These are phyloP conservation scores for Scatophagus argus DNA, from an alignment of 2,113 vertebrate species.

Conservation along the genomic window DNA sequence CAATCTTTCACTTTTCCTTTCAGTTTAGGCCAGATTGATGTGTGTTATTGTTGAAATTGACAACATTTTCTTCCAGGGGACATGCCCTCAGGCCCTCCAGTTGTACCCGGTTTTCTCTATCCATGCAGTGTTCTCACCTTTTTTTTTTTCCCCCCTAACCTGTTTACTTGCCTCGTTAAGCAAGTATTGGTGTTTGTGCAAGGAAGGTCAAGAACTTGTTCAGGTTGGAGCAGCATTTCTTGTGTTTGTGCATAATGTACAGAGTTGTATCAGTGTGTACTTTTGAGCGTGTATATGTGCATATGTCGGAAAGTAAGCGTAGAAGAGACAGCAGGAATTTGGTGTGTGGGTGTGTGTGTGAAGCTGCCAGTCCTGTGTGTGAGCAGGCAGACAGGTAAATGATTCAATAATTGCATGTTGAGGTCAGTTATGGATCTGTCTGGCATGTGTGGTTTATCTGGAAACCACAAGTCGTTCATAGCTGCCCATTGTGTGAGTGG, in stretches of 20 bases:
- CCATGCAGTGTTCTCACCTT: no score
- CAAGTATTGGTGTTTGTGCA: slow-evolving; percentile 1
- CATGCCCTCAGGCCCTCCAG: no score
- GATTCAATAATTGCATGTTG: slow-evolving; percentile 76
- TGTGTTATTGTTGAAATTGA: no score
- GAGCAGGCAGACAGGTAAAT: slow-evolving; percentile 62
- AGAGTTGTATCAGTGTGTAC: background rate
- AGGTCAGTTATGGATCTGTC: slow-evolving; percentile 77
- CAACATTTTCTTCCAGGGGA: no score
- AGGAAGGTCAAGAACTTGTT: slow-evolving; percentile 1
- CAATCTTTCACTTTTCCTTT: no score
- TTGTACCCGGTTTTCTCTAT: no score
- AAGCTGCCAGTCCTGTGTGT: slow-evolving; percentile 9
- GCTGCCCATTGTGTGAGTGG: slow-evolving; percentile 79
- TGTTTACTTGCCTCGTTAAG: no score
- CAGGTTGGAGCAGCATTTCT: background rate
- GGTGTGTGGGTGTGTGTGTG: slow-evolving; percentile 7
- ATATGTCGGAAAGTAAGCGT: slow-evolving; percentile 1
- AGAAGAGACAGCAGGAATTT: background rate
- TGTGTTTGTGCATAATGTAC: slow-evolving; percentile 3
- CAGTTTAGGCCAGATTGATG: no score
- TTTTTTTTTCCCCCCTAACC: no score
- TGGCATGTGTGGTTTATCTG: slow-evolving; percentile 68
- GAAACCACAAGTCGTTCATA: slow-evolving; percentile 76
- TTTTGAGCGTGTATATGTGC: background rate